Evolutionary conservation across 2,888 invertebrate species (phyloP).

Genomic region (Catocala sponsa): DNA sequence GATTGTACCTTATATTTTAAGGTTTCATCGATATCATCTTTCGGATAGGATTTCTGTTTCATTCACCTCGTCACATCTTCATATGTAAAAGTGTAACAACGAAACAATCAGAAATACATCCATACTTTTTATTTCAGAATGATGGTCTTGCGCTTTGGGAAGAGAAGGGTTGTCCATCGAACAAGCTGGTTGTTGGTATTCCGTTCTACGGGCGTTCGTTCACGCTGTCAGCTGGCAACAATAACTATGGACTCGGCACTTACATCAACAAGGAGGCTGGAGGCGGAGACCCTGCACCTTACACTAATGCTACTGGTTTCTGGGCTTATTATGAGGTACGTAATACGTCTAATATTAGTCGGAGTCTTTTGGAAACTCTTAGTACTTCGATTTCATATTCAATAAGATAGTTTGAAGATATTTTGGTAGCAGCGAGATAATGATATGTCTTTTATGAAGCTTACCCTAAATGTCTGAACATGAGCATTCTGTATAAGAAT

Average conservation of each 20-base stretch:
- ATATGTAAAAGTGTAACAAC: too few species aligned
- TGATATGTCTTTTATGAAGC: too few species aligned
- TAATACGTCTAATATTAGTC: background rate
- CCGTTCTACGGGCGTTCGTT: conserved; percentile 96
- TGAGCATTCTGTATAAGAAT: too few species aligned
- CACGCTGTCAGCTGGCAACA: conserved; percentile 94
- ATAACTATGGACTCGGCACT: conserved; percentile 94
- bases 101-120: background rate
- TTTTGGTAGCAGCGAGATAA: too few species aligned
- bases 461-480: too few species aligned
- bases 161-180: conserved; percentile 95
- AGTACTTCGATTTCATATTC: too few species aligned
- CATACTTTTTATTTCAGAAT: conserved; percentile 87
- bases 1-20: too few species aligned
- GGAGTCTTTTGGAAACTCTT: background rate
- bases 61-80: too few species aligned
- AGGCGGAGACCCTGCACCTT: conserved; percentile 95
- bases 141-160: conserved; percentile 96
- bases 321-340: conserved; percentile 94
- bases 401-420: too few species aligned
- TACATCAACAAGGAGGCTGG: conserved; percentile 97
- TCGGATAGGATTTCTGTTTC: too few species aligned
- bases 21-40: too few species aligned
- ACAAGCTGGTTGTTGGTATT: conserved; percentile 95
- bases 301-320: conserved; percentile 95